Evolutionary conservation across 2,113 vertebrate species (phyloP), one percentile per base, ranked within the genome.

Genomic region (Sylvilagus bachmani): DNA sequence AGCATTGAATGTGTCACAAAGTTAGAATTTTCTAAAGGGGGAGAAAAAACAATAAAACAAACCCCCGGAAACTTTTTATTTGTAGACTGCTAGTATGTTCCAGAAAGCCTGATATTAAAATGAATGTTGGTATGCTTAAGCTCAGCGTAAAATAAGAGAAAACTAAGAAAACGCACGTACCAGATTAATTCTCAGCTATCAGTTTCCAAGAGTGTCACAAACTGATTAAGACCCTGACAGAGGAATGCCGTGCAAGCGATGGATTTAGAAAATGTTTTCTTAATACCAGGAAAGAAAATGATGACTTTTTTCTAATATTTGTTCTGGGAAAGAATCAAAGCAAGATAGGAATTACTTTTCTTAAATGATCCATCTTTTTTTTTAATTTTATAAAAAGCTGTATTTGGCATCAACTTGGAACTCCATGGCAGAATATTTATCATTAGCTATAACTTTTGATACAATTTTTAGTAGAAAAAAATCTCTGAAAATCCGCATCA

Each of bases 251-350:
- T 80, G 93, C 89, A 25, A 29, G 53, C 61, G 69, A 7, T 87
- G 94, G 67, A 80, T 10, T 58, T 81, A 94, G 81, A 95, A 97
- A 98, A 89, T 5, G 93, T 88, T 95, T 96, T 25, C 19, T 36
- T 98, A 95, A 95, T 96, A 58, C 90, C 4, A 0, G 83, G 89
- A 96, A 95, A 62, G 77, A 96, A 90, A 95, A 86, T 66, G 62
- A 36, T 89, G 44, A 67, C 27, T 82, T 97, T 96, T 86, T 96
- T 83, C 44, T 33, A 87, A 85, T 89, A 73, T 95, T 80, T 95
- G 62, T 94, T 91, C 86, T 95, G 95, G 91, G 62, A 89, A 96
- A 93, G 12, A 83, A 17, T 95, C 94, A 71, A 81, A 67, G 79
- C 36, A 92, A 96, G 70, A 94, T 86, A 95, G 70, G 33, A 89